Evolutionary conservation across 2,888 invertebrate species (phyloP).

Genomic region (Salpingus planirostris): DNA sequence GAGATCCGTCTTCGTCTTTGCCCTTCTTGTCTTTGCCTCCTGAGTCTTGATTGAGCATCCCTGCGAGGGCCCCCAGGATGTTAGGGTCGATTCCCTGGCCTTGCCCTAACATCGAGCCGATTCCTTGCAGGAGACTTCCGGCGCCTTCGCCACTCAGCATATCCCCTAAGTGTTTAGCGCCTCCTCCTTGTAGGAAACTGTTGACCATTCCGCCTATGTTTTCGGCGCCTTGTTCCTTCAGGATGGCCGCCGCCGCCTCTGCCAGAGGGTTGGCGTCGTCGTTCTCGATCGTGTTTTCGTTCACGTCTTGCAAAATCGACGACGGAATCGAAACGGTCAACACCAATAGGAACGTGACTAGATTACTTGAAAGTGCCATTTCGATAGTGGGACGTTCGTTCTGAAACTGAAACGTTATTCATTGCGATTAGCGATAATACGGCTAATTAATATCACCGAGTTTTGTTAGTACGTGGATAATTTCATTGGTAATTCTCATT

Average conservation of each 20-base stretch:
- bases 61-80: conserved; percentile 51
- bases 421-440: no score
- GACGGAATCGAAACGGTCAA: conserved; percentile 15
- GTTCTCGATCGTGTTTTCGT: conserved; percentile 37
- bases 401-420: no score
- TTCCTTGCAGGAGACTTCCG: conserved; percentile 20
- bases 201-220: conserved; percentile 58
- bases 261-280: conserved; percentile 55
- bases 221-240: conserved; percentile 43
- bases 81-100: conserved; percentile 48
- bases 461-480: no score
- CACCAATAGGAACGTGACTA: conserved; percentile 19
- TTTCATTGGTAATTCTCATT: no score
- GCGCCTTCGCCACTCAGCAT: conserved; percentile 18
- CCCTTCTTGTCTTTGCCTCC: conserved; percentile 2
- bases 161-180: conserved; percentile 45
- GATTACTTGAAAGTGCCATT: not conserved
- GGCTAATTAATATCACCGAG: no score
- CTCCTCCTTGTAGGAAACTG: conserved; percentile 59
- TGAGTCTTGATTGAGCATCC: conserved; percentile 35
- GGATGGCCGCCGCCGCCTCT: conserved; percentile 59
- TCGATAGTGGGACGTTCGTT: no score
- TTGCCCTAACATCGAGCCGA: conserved; percentile 13
- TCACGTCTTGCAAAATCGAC: conserved; percentile 20
- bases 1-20: conserved; percentile 8